phyloP scores from a whole-genome alignment of 1,140 invertebrate species.

The Meloidogyne exigua region DNA sequence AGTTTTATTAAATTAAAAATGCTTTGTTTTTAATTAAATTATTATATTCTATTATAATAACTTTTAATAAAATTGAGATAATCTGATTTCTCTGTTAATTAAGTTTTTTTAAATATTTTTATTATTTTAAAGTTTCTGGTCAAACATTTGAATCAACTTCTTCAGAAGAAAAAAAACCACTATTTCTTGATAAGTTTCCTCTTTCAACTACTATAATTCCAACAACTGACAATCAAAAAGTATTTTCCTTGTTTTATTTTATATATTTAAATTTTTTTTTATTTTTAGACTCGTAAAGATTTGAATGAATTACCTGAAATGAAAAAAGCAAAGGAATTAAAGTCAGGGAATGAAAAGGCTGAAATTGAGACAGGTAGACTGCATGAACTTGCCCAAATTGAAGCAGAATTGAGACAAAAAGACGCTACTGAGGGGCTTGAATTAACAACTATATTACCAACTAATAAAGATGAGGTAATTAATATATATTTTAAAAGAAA shows the following conservation, averaged over 20 bases:
- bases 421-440: not conserved
- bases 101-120: too few relatives aligned
- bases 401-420: not conserved
- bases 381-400: not conserved
- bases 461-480: not conserved
- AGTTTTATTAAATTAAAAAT: too few relatives aligned
- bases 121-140: not conserved
- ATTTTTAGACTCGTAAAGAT: not conserved
- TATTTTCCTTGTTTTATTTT: not conserved
- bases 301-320: not conserved
- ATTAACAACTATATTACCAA: not conserved
- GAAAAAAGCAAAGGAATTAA: constrained; percentile 5
- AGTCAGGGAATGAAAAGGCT: not conserved
- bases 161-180: not conserved
- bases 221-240: not conserved
- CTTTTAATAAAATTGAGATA: too few relatives aligned
- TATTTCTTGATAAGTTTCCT: not conserved
- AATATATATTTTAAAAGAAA: not conserved
- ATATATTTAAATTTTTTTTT: not conserved
- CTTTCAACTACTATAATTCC: not conserved
- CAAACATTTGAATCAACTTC: not conserved
- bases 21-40: too few relatives aligned
- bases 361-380: not conserved
- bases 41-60: too few relatives aligned
- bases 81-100: too few relatives aligned